Evolutionary conservation across 2,888 invertebrate genomes (phyloP).

Genomic region (Caradrina kadenii): DNA sequence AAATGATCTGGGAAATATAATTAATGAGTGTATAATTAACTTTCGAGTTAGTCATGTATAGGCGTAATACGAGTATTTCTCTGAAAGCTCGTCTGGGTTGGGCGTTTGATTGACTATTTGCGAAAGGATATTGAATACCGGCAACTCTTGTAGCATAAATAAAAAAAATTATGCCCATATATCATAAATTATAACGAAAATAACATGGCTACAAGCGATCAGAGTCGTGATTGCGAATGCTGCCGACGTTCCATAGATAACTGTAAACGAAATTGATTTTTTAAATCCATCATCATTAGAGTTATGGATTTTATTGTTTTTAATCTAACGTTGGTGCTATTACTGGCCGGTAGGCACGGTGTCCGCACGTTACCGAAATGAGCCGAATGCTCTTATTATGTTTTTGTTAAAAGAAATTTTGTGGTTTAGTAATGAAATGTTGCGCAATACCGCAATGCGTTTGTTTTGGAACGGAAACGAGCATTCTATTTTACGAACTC

Average conservation of each 20-base stretch:
- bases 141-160: constrained; percentile 35
- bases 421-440: constrained; percentile 77
- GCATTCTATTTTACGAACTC: constrained; percentile 78
- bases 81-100: constrained; percentile 21
- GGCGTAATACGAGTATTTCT: constrained; percentile 19
- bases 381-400: constrained; percentile 74
- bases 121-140: constrained; percentile 42
- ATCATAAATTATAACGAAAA: constrained; percentile 43
- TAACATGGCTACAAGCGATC: constrained; percentile 35
- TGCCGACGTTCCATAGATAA: constrained; percentile 76
- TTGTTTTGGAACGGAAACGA: constrained; percentile 77
- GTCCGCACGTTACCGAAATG: constrained; percentile 84
- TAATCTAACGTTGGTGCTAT: constrained; percentile 81
- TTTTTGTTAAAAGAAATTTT: constrained; percentile 81
- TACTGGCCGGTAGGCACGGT: constrained; percentile 78
- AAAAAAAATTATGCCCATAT: constrained; percentile 34
- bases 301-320: constrained; percentile 83
- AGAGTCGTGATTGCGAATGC: constrained; percentile 71
- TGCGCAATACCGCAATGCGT: constrained; percentile 74
- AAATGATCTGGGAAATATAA: constrained; percentile 43
- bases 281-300: constrained; percentile 84
- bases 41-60: constrained; percentile 21
- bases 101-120: constrained; percentile 27
- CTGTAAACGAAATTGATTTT: constrained; percentile 86
- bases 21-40: constrained; percentile 48